These are phyloP conservation scores for Dipodomys spectabilis DNA, from an alignment of 2,113 vertebrate species.

Conservation along the genomic window DNA sequence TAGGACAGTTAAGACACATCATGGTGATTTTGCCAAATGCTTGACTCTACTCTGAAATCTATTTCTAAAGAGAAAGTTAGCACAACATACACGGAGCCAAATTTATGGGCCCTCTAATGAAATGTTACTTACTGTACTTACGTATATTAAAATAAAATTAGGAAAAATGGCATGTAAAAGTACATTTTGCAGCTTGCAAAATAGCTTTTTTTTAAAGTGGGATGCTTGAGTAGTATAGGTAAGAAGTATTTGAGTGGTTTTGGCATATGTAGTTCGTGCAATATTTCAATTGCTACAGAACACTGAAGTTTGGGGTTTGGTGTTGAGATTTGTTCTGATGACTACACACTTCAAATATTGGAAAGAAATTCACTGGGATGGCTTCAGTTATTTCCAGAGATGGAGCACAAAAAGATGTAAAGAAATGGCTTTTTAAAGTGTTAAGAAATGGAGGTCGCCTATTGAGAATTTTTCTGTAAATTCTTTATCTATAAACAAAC, in stretches of 20 bases:
- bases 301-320: slow-evolving; percentile 23
- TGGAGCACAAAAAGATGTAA: slow-evolving; percentile 59
- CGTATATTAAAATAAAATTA: slow-evolving; percentile 81
- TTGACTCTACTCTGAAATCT: slow-evolving; percentile 64
- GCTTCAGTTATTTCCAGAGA: slow-evolving; percentile 62
- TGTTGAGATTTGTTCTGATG: slow-evolving; percentile 59
- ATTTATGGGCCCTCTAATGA: slow-evolving; percentile 77
- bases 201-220: slow-evolving; percentile 59
- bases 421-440: slow-evolving; percentile 76
- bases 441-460: slow-evolving; percentile 81
- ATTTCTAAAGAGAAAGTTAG: slow-evolving; percentile 77
- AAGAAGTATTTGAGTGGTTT: slow-evolving; percentile 1
- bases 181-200: slow-evolving; percentile 71
- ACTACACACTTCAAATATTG: slow-evolving; percentile 47
- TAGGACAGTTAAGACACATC: slow-evolving; percentile 80
- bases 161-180: slow-evolving; percentile 73
- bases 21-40: slow-evolving; percentile 70
- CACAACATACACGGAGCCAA: slow-evolving; percentile 57
- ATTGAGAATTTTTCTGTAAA: slow-evolving; percentile 85
- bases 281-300: slow-evolving; percentile 63
- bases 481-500: slow-evolving; percentile 90
- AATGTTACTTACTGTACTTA: slow-evolving; percentile 72
- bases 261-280: slow-evolving; percentile 60
- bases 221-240: not conserved
- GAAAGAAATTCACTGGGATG: slow-evolving; percentile 54